Evolutionary conservation across 2,888 invertebrate genomes (phyloP), one percentile per base, ranked within the genome.

Genomic region (Chaetogeoica ovagalla): DNA sequence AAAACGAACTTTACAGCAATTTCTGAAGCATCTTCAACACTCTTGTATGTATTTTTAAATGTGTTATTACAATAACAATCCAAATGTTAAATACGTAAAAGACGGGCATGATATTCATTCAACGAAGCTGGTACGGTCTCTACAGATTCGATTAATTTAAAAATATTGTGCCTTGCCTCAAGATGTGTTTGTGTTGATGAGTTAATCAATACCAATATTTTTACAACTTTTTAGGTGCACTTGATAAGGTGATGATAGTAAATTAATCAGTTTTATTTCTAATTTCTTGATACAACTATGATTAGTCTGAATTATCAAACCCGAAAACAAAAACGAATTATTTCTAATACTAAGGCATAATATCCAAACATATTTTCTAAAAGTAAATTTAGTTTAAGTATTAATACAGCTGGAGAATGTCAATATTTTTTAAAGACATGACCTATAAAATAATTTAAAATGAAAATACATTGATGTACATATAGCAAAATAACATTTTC

Each of bases 1-100:
- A 97, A 88, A 84, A 97, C 89, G 84, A 93, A 95, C 82, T 91
- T 89, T 30, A 98, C 85, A 0, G 93, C 91, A 84, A 93, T 90
- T 83, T 88, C 83, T 59, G 60, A 68, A n/a, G 59, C 82, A 65
- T 81, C 73, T 73, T 81, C 77, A 30, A 82, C 81, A 7, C 23
- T 60, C 13, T 62, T 55, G 23, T 63, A 57, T 7, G 57, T 43
- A 43, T 75, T 63, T 43, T 43, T 21, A 43, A 83, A 82, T n/a
- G 69, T 66, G 55, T 81, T 81, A 68, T 82, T 0, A 90, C 88
- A n/a, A n/a, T n/a, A n/a, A n/a, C n/a, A 70, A 89, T 87, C 84
- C 83, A 97, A 88, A 84, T 92, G 91, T 84, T 93, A 92, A 37
- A 97, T 86, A 77, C 90, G 87, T 81, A 92, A 88, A 59, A 96